Evolutionary conservation across 2,888 invertebrate species (phyloP), one percentile per base, ranked within the genome.

Genomic region (Quadroppia sp.): DNA sequence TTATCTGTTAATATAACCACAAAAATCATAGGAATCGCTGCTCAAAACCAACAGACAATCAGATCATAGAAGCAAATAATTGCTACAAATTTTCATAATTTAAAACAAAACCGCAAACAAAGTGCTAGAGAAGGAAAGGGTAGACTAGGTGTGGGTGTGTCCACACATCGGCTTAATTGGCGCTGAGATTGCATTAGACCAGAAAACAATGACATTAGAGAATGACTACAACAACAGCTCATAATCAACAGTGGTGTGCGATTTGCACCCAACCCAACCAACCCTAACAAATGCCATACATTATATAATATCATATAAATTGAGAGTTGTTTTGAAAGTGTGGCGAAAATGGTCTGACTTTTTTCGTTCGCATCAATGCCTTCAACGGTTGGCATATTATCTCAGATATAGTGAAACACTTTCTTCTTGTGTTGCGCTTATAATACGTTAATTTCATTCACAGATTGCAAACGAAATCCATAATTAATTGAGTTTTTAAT

Each of bases 141-240:
- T 6, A 61, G 32, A 61, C 30, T 30, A n/a, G n/a, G 61, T 15
- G 61, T 61, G 61, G 61, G 61, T 61, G 61, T 61, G 61, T 61
- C 61, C 0, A 42, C 4, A 2, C 30, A 61, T 61, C n/a, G 61
- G 53, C 53, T 53, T 61, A 36, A 61, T 36, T 36, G 36, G 61
- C 36, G 61, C 32, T 61, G 17, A 11, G 61, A 30, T 36, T 17
- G 61, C 61, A 61, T 61, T 61, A 61, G 61, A 61, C 32, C 61
- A 61, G 61, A 61, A 61, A 61, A 61, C 32, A 61, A 61, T 61
- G 32, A 61, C 32, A 61, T 61, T 17, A 45, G 45, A 45, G 17
- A 17, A 6, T 15, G 45, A 17, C 45, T 17, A 25, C 53, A 25
- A 53, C 25, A 53, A 53, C 53, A 25, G 15, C 25, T 2, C 20